Conservation (phyloP, 2,113 vertebrate genomes). For the Leiothrix lutea region DNA sequence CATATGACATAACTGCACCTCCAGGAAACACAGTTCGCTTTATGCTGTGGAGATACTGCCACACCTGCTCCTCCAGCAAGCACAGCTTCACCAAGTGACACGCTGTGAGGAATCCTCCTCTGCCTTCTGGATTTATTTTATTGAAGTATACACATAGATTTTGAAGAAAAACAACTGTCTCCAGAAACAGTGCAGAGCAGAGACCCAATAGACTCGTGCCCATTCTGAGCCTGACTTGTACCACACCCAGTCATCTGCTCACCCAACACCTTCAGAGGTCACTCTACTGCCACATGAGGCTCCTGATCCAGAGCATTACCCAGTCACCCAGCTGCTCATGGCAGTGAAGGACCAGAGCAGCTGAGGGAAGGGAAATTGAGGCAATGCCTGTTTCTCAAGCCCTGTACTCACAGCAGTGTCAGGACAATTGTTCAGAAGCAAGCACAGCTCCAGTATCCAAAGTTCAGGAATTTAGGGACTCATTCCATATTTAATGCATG, state of each 20-base stretch:
- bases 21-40: rapidly evolving
- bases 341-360: neutral
- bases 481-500: neutral
- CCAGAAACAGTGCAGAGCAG: neutral
- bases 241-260: neutral
- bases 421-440: neutral
- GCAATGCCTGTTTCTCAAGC: neutral
- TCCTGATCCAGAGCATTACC: neutral
- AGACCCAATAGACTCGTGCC: neutral
- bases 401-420: neutral
- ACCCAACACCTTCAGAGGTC: neutral
- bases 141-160: neutral
- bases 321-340: neutral
- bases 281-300: neutral
- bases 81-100: neutral
- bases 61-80: neutral
- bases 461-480: neutral
- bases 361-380: neutral
- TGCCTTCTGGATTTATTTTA: neutral
- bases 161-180: neutral
- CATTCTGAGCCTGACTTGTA: neutral
- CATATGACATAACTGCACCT: neutral
- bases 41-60: rapidly evolving
- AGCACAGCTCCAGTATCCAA: neutral
- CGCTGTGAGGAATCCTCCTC: neutral